Base-by-base conservation (phyloP, 2,113 vertebrate genomes). In the Neotoma lepida region DNA sequence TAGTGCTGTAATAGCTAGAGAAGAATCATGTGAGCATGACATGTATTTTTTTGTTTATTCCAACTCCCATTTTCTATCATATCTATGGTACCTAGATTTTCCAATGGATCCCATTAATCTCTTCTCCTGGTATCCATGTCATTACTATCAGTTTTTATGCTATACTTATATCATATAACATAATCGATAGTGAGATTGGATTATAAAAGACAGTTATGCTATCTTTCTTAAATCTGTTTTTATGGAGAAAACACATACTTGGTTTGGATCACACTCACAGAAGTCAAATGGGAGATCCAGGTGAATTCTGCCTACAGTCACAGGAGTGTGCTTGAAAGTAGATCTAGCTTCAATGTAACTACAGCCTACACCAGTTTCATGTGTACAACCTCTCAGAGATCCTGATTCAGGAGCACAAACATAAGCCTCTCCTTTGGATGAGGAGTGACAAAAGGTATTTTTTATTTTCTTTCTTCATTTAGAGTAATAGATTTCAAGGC, bases 381-480 rank as follows among this genome's bases (percentile, higher is more conserved):
- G 63, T 88, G 63, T 30, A 46, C 13, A 92, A 44, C 1, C 8
- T 93, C n/a, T n/a, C 20, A 89, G 41, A 91, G n/a, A 92, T 77
- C 15, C 44, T 77, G 13, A 64, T 28, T 15, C 18, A 91, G 39
- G 78, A 54, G 4, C 39, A 90, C 66, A 39, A 26, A 88, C 30
- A 33, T 51, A 91, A 66, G 20, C 12, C 74, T 88, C 39, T 89
- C 64, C 12, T 71, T 71, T 87, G 90, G 77, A 84, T 96, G 28
- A 18, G 22, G 46, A 94, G 9, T 54, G 41, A 93, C 28, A 81
- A 58, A 90, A 90, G 63, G 6, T 90, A 51, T 2, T 49, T 87
- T 77, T 94, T 63, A 80, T 35, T 71, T 92, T 94, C 35, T 87
- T 94, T 56, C 41, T 89, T 94, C 93, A 85, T 90, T 93, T 95